Percentiles rank a stretch among this genome's conserved stretches.
These are phyloP conservation scores for Andrena dorsata DNA, from an alignment of 2,888 invertebrate genomes.

Conservation along the genomic window DNA sequence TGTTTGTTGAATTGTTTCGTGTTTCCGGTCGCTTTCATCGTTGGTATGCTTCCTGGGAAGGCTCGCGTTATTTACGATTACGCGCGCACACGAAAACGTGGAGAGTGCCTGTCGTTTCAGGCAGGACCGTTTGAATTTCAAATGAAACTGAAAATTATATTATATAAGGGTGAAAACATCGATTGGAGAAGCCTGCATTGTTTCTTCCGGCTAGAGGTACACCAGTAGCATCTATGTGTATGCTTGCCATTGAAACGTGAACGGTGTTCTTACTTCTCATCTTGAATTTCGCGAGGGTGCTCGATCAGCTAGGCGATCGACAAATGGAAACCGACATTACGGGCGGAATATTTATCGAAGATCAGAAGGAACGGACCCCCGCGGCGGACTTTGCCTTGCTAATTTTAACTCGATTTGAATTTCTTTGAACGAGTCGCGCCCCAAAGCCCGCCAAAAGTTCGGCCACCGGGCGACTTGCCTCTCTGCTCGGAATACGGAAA, in stretches of 20 bases:
- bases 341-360: constrained; percentile 61
- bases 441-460: constrained; percentile 53
- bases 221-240: background rate
- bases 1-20: too few species aligned
- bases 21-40: too few species aligned
- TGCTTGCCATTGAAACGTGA: constrained; percentile 41
- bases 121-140: too few species aligned
- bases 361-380: constrained; percentile 58
- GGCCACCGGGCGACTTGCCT: constrained; percentile 44
- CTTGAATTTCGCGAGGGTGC: constrained; percentile 36
- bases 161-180: too few species aligned
- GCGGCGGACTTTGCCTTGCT: constrained; percentile 63
- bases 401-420: constrained; percentile 66
- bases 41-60: too few species aligned
- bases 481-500: constrained; percentile 42
- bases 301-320: constrained; percentile 37
- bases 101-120: too few species aligned
- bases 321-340: constrained; percentile 49
- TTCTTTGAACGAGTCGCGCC: constrained; percentile 57
- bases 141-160: too few species aligned
- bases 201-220: background rate
- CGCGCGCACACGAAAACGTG: too few species aligned
- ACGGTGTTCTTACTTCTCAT: constrained; percentile 20
- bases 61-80: too few species aligned
- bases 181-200: background rate